Percentiles rank a stretch among this genome's conserved stretches.
Evolutionary conservation across 2,888 invertebrate species (phyloP).

Genomic region (Calephelis perditalis): DNA sequence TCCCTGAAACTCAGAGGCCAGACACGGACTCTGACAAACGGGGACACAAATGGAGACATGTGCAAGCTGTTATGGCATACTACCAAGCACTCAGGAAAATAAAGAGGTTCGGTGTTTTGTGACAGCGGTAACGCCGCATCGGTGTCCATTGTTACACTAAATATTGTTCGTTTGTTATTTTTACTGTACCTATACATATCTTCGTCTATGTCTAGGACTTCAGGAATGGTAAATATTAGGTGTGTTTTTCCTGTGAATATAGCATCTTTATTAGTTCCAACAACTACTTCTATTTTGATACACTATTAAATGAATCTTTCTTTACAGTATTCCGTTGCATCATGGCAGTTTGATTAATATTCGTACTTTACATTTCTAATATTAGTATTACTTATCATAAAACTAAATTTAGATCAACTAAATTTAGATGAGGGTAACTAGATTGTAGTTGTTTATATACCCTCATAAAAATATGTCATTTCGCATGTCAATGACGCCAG

Average conservation of each 20-base stretch:
- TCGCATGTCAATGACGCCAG: constrained; percentile 61
- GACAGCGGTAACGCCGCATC: constrained; percentile 56
- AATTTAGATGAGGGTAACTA: constrained; percentile 35
- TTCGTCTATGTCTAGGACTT: constrained; percentile 69
- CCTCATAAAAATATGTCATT: constrained; percentile 44
- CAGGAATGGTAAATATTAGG: constrained; percentile 68
- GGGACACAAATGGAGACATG: constrained; percentile 90
- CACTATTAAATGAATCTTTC: constrained; percentile 46
- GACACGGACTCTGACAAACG: constrained; percentile 66
- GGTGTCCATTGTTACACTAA: constrained; percentile 51
- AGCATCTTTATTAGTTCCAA: constrained; percentile 61
- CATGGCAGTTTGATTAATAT: constrained; percentile 46
- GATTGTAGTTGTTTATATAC: not conserved
- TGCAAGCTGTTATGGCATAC: constrained; percentile 92
- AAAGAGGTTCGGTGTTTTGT: constrained; percentile 84
- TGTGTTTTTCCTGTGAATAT: constrained; percentile 69
- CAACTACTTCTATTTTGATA: constrained; percentile 57
- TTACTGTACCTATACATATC: constrained; percentile 28
- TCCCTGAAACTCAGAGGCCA: constrained; percentile 61
- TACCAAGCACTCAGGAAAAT: constrained; percentile 93
- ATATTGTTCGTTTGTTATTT: constrained; percentile 57
- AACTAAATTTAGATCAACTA: constrained; percentile 21
- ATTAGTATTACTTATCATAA: constrained; percentile 44
- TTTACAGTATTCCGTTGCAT: constrained; percentile 57
- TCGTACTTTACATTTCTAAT: constrained; percentile 43